Base-by-base conservation (phyloP, 1,140 invertebrate species). In the Propsilocerus akamusi region DNA sequence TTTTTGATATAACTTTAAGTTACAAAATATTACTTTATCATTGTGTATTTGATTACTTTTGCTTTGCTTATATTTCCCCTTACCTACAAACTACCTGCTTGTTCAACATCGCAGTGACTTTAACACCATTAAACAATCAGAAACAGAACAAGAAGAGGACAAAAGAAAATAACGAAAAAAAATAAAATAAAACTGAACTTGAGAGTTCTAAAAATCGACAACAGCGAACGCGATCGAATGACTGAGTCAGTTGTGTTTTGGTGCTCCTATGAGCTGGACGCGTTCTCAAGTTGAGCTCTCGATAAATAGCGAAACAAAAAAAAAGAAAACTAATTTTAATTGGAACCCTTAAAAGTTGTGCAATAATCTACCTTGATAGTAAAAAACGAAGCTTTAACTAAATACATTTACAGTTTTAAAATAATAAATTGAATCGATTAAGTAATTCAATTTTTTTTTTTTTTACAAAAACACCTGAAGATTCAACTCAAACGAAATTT, bases 271-370 rank as follows among this genome's bases (percentile, higher is more conserved):
- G 34, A 41, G 22, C 22, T 20, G 22, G 34, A 41, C 34, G 34
- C 17, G 34, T 41, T 41, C 8, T 20, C 34, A 41, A n/a, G n/a
- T 20, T 41, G 14, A 41, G 34, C 14, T 41, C 34, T n/a, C n/a
- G n/a, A n/a, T n/a, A n/a, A n/a, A n/a, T n/a, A n/a, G n/a, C n/a
- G n/a, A n/a, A n/a, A n/a, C 34, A 20, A 17, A 20, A 20, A 41
- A 41, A 41, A 41, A 41, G 34, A 41, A 41, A 41, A 41, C 34
- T 41, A n/a, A n/a, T n/a, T n/a, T n/a, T n/a, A n/a, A n/a, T n/a
- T n/a, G n/a, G n/a, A n/a, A n/a, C n/a, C n/a, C n/a, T n/a, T n/a
- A n/a, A n/a, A n/a, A n/a, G n/a, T n/a, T n/a, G n/a, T n/a, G n/a
- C n/a, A n/a, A n/a, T n/a, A n/a, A n/a, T n/a, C n/a, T n/a, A n/a